These are phyloP conservation scores for Calyptomena viridis DNA, from an alignment of 2,113 vertebrate species.

Conservation along the genomic window DNA sequence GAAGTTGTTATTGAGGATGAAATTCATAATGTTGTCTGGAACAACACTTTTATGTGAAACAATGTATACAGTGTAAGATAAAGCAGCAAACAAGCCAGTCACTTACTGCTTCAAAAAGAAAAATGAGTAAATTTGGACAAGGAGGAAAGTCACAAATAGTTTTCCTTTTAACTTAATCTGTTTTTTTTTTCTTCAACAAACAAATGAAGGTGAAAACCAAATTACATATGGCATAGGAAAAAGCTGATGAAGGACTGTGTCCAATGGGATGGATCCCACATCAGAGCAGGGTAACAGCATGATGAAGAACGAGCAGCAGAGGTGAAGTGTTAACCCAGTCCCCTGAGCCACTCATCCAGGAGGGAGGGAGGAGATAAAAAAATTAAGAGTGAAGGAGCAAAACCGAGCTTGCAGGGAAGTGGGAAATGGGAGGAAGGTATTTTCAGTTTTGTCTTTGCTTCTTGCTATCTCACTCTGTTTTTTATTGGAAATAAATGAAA, in stretches of 20 bases:
- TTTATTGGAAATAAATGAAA: not conserved
- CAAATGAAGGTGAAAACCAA: not conserved
- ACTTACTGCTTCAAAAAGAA: not conserved
- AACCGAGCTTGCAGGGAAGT: not conserved
- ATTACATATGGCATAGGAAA: not conserved
- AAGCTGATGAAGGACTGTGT: not conserved
- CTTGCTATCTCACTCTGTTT: not conserved
- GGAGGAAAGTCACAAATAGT: not conserved
- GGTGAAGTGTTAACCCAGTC: not conserved
- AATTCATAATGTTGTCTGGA: not conserved
- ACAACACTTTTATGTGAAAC: not conserved
- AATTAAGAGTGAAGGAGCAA: not conserved
- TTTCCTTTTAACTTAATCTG: not conserved
- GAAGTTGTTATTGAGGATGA: not conserved
- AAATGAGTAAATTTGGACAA: not conserved
- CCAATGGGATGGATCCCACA: not conserved
- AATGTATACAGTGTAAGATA: not conserved
- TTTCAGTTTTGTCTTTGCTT: not conserved
- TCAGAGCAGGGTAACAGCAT: not conserved
- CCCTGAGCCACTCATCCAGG: fast-evolving
- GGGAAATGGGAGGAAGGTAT: not conserved
- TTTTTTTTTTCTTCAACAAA: not conserved
- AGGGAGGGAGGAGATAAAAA: not conserved
- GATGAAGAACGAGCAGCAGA: not conserved
- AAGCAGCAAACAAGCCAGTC: not conserved